Evolutionary conservation across 2,888 invertebrate species (phyloP).

Genomic region (Clusia tigrina): DNA sequence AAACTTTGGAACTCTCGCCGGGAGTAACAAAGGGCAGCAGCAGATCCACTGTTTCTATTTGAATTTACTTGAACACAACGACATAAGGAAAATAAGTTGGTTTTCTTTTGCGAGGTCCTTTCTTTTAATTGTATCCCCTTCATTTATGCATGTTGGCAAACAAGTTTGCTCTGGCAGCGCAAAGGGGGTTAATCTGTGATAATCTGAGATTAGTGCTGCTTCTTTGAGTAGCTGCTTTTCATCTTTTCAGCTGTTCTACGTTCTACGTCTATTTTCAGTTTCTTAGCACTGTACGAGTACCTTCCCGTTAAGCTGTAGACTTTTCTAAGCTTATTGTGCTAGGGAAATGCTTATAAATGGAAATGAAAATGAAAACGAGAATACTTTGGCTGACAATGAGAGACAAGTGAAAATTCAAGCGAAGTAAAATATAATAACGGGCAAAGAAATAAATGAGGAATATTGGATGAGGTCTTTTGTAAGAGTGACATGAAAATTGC

Average conservation of each 20-base stretch:
- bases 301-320: background rate
- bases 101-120: no score
- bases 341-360: constrained; percentile 53
- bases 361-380: constrained; percentile 40
- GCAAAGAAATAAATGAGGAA: background rate
- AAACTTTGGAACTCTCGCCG: no score
- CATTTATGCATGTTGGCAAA: constrained; percentile 24
- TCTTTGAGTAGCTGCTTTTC: constrained; percentile 24
- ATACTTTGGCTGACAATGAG: background rate
- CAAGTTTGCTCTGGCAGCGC: constrained; percentile 24
- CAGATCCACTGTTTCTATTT: no score
- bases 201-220: constrained; percentile 57
- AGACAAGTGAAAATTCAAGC: constrained; percentile 8
- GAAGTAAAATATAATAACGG: constrained; percentile 1
- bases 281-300: constrained; percentile 32
- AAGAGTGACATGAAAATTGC: no score
- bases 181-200: constrained; percentile 54
- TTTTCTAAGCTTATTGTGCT: constrained; percentile 2
- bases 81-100: no score
- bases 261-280: constrained; percentile 28
- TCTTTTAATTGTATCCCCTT: constrained; percentile 23
- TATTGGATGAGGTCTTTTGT: no score
- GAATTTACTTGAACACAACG: no score
- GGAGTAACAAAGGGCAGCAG: no score
- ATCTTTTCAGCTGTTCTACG: constrained; percentile 13